These are phyloP conservation scores for Cryptosula pallasiana DNA, from an alignment of 2,888 invertebrate genomes.

Conservation along the genomic window DNA sequence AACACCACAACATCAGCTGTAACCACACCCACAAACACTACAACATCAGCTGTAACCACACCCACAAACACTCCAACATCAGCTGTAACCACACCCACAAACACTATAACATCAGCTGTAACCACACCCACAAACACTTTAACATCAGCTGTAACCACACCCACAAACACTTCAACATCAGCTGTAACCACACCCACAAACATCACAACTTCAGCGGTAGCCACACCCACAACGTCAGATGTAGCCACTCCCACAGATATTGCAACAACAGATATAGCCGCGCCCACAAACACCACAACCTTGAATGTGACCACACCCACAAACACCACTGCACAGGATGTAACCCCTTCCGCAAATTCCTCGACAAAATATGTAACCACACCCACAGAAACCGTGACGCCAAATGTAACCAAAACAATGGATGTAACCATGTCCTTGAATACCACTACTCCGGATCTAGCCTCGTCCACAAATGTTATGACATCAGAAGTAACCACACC, in stretches of 20 bases:
- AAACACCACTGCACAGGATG: background rate
- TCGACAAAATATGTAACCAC: background rate
- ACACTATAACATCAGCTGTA: background rate
- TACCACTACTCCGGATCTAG: background rate
- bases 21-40: background rate
- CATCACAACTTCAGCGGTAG: background rate
- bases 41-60: background rate
- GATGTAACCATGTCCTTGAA: background rate
- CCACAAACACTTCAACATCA: background rate
- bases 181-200: background rate
- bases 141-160: background rate
- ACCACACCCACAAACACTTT: background rate
- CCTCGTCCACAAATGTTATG: background rate
- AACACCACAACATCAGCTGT: background rate
- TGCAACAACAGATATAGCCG: background rate
- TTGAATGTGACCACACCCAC: background rate
- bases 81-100: background rate
- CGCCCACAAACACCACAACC: background rate
- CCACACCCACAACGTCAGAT: background rate
- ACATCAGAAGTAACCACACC: background rate
- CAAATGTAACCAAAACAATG: background rate
- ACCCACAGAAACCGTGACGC: background rate
- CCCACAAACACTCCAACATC: background rate
- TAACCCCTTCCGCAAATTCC: background rate
- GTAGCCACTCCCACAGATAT: background rate